A percentile compares a stretch with the other conserved stretches of the same genome.
Conservation (phyloP, 1,140 invertebrate genomes). For the Ostrea denselamellosa region DNA sequence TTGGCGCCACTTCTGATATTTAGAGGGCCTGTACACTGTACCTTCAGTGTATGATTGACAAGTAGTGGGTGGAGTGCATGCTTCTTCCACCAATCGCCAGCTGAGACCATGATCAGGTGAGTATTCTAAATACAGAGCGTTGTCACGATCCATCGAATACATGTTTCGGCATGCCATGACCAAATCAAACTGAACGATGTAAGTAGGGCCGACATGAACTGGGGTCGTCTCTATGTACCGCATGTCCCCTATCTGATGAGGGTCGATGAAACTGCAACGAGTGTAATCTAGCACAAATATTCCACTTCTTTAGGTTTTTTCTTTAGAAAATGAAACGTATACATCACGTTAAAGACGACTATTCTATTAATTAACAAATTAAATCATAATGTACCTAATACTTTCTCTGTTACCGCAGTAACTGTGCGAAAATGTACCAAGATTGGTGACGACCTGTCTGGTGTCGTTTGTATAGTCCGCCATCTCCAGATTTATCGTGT, state of each 20-base stretch:
- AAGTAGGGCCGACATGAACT: slow-evolving; percentile 78
- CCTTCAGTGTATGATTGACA: slow-evolving; percentile 76
- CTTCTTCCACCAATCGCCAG: slow-evolving; percentile 76
- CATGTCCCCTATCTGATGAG: slow-evolving; percentile 63
- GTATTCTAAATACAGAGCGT: slow-evolving; percentile 78
- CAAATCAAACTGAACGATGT: slow-evolving; percentile 80
- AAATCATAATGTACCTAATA: slow-evolving; percentile 61
- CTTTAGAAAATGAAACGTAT: too few species aligned
- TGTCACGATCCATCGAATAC: slow-evolving; percentile 68
- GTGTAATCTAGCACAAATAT: too few species aligned
- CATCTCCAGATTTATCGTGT: slow-evolving; percentile 77
- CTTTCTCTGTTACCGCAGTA: slow-evolving; percentile 73
- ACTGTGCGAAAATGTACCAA: slow-evolving; percentile 71
- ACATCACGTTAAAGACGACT: too few species aligned
- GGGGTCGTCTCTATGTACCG: slow-evolving; percentile 76
- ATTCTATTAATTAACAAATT: too few species aligned
- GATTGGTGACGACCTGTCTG: slow-evolving; percentile 67
- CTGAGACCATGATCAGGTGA: slow-evolving; percentile 79
- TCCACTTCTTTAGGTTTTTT: too few species aligned
- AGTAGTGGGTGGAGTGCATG: slow-evolving; percentile 76
- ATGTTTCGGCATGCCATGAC: slow-evolving; percentile 78
- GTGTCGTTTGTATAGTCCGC: slow-evolving; percentile 58
- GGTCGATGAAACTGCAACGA: slow-evolving; percentile 69
- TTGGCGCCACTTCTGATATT: slow-evolving; percentile 78
- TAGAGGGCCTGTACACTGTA: slow-evolving; percentile 78